Evolutionary conservation across 2,797 vertebrate genomes (phyloP).

Genomic region (Poeciliopsis gracilis): DNA sequence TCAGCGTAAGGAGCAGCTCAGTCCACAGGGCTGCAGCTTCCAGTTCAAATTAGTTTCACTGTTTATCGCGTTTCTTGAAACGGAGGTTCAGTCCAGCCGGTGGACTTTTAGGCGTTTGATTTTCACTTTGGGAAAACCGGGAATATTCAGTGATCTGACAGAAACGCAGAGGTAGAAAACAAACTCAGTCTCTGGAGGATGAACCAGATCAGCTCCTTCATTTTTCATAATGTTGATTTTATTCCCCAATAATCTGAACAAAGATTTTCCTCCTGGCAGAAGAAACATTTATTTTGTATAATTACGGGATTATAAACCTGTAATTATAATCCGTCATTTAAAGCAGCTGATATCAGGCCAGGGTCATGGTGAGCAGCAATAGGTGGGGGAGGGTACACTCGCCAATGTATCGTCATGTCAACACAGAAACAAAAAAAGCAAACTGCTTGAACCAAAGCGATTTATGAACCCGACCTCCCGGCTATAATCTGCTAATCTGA

Average conservation of each 20-base stretch:
- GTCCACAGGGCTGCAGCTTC: conserved; percentile 38
- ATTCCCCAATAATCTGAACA: not conserved
- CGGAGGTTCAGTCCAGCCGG: conserved; percentile 3
- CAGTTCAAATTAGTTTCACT: conserved; percentile 38
- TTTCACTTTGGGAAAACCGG: not conserved
- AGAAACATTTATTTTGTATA: not conserved
- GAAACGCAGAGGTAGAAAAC: not conserved
- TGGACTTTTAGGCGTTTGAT: conserved; percentile 8
- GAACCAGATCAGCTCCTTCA: not conserved
- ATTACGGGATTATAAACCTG: not conserved
- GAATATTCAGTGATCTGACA: not conserved
- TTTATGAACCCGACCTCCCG: not conserved
- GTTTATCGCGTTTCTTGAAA: not conserved
- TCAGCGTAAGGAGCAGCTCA: conserved; percentile 49
- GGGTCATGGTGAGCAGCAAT: not conserved
- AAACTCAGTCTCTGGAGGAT: not conserved
- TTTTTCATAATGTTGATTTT: not conserved
- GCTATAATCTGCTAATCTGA: not conserved
- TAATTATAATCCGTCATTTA: not conserved
- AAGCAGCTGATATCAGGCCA: not conserved
- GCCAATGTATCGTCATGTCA: not conserved
- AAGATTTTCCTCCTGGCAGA: not conserved
- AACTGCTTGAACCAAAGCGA: not conserved
- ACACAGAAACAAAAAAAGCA: not conserved
- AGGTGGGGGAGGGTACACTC: not conserved